Evolutionary conservation across 1,140 invertebrate species (phyloP).

Genomic region (Argopecten irradians): DNA sequence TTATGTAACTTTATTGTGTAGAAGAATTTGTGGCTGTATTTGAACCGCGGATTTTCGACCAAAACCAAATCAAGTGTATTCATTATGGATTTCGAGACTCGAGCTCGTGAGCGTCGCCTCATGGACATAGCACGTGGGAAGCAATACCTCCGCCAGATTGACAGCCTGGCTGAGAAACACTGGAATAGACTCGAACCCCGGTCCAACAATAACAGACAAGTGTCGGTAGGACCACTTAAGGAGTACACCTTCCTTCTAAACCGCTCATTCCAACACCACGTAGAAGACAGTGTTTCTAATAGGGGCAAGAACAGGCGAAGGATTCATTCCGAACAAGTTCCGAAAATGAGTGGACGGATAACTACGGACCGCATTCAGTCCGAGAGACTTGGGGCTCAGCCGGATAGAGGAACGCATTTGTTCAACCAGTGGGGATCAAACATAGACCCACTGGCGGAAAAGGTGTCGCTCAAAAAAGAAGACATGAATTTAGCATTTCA

Average conservation of each 20-base stretch:
- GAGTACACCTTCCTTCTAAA: background rate
- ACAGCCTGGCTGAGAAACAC: conserved; percentile 38
- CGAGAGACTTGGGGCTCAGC: background rate
- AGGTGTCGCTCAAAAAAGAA: conserved; percentile 11
- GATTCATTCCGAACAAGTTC: background rate
- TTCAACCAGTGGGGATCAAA: conserved; percentile 39
- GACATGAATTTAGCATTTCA: conserved; percentile 34
- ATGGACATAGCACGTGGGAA: conserved; percentile 36
- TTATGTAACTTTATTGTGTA: background rate
- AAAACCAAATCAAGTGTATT: background rate
- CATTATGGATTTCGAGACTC: conserved; percentile 31
- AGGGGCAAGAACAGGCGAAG: background rate
- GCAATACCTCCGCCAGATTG: conserved; percentile 33
- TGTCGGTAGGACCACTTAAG: conserved; percentile 28
- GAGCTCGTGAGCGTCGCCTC: conserved; percentile 29
- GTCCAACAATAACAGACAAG: background rate
- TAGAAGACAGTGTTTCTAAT: background rate
- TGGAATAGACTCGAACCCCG: conserved; percentile 34
- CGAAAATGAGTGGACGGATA: background rate
- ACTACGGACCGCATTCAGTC: background rate
- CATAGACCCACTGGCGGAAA: conserved; percentile 28
- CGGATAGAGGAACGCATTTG: background rate
- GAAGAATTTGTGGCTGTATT: too few relatives aligned
- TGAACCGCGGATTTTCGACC: background rate
- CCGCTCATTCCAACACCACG: background rate